Base-by-base conservation (phyloP, 1,140 invertebrate species). In the Atta texana region DNA sequence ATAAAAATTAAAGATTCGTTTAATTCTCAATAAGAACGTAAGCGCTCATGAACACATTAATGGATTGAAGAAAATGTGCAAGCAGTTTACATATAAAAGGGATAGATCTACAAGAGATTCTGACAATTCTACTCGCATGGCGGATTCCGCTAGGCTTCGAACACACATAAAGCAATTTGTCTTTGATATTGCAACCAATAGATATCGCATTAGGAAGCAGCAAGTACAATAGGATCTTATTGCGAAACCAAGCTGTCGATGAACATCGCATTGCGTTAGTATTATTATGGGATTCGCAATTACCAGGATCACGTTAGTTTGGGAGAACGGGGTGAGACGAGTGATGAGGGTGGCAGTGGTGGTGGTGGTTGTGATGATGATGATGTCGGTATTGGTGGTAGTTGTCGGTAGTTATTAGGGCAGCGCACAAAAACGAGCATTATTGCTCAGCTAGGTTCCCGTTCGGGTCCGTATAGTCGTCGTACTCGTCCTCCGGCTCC, bases 391-490 rank as follows among this genome's bases (percentile, higher is more conserved):
- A 49, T 77, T 87, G 74, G 57, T 88, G 74, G 78, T 87, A 69
- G 80, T 89, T 77, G 88, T 90, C 69, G 92, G 86, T 93, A 91
- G 91, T 92, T 92, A 93, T 90, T 93, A 93, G 89, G 89, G 90
- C 93, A 93, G 93, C 93, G 92, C 88, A 88, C 91, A 90, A 84
- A 84, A 84, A 92, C 80, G 89, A 90, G 87, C 92, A 93, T 93
- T 95, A 94, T 95, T 95, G 92, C 89, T 95, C 94, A 74, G 94
- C 94, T 91, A 94, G 92, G 86, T 95, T 95, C 87, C 92, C 94
- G 81, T 92, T 95, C 59, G 92, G 93, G 51, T 95, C 95, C 86
- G 93, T 82, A 88, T 94, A 94, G 14, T 95, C 94, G 21, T 95
- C 94, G 90, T 95, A 92, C 1, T 95, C 94, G 44, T 94, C 94